Evolutionary conservation across 2,888 invertebrate genomes (phyloP).

Genomic region (Idaea straminata): DNA sequence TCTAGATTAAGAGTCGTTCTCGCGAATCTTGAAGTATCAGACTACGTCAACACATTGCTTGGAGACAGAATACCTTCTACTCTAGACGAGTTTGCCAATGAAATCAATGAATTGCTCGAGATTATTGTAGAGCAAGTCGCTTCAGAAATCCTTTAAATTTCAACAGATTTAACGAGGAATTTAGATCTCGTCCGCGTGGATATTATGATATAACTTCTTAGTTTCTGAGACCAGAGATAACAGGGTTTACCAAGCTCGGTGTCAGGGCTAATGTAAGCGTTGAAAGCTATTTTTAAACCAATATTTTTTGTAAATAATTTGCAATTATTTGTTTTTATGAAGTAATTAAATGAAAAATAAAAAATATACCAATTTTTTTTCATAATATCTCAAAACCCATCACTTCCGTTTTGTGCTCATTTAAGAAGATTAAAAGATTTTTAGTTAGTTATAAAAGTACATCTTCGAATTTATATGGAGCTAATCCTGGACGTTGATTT

Average conservation of each 20-base stretch:
- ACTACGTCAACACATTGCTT: conserved; percentile 9
- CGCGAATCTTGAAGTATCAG: conserved; percentile 12
- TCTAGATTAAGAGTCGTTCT: conserved; percentile 7
- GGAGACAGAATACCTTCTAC: conserved; percentile 4
- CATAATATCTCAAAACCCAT: not conserved
- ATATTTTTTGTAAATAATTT: not conserved
- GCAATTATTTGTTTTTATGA: not conserved
- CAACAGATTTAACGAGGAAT: not conserved
- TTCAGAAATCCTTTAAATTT: conserved; percentile 8
- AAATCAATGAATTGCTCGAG: conserved; percentile 17
- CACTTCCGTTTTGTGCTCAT: not conserved
- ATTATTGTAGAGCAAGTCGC: conserved; percentile 9
- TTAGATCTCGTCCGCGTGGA: not conserved
- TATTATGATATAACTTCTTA: not conserved
- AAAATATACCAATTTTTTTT: not conserved
- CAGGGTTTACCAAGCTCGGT: not conserved
- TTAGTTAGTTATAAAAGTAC: too few species aligned
- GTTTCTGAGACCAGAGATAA: not conserved
- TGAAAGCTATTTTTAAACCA: not conserved
- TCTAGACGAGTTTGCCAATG: conserved; percentile 4
- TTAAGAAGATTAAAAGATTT: too few species aligned
- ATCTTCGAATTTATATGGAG: too few species aligned
- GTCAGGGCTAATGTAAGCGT: too few species aligned
- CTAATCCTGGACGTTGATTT: too few species aligned
- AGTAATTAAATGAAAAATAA: not conserved